phyloP scores from a whole-genome alignment of 2,113 vertebrate species.

The Macheiramphus alcinus region DNA sequence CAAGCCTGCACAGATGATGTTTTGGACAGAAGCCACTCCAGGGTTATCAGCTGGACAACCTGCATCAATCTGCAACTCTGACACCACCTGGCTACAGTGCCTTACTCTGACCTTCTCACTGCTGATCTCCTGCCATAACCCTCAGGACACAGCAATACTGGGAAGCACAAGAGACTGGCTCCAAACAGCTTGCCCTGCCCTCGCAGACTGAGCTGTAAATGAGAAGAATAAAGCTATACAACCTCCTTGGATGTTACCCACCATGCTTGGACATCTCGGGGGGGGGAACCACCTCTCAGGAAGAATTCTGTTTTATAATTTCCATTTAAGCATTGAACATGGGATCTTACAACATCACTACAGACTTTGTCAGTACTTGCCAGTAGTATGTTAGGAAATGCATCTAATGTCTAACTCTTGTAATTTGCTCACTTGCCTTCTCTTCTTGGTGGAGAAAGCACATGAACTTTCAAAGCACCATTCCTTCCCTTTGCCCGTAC shows the following conservation, averaged over 20 bases:
- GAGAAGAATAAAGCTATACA: background rate
- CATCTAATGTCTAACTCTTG: background rate
- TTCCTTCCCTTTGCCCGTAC: background rate
- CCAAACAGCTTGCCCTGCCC: background rate
- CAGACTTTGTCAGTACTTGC: background rate
- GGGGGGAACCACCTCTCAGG: background rate
- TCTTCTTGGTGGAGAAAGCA: background rate
- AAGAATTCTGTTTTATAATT: background rate
- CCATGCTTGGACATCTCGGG: background rate
- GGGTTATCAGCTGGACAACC: background rate
- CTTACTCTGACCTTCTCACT: background rate
- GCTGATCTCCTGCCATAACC: background rate
- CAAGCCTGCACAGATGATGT: background rate
- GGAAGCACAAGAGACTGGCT: background rate
- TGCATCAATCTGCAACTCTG: background rate
- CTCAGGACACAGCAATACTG: background rate
- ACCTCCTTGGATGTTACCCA: background rate
- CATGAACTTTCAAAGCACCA: background rate
- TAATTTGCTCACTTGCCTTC: background rate
- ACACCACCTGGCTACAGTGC: background rate
- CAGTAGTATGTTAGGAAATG: background rate
- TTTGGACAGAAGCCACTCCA: background rate
- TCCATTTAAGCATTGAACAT: background rate
- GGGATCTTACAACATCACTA: background rate
- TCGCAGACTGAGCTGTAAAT: background rate